Conservation (phyloP, 2,797 vertebrate species). For the Megaceryle alcyon region DNA sequence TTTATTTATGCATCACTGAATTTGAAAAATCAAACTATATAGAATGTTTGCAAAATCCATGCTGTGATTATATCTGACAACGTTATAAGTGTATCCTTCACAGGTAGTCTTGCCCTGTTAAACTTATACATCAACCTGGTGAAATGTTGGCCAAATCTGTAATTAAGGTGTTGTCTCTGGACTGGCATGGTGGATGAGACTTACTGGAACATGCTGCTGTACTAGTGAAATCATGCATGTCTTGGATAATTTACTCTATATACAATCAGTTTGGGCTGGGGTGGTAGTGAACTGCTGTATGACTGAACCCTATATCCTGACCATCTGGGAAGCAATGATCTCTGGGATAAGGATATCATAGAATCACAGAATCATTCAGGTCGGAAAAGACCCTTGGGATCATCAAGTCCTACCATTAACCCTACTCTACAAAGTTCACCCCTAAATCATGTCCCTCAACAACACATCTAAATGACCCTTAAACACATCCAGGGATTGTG, state of each 20-base stretch:
- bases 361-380: too few species aligned
- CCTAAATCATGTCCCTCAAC: too few species aligned
- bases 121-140: neutral
- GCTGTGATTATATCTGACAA: neutral
- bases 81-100: neutral
- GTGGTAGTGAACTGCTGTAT: neutral
- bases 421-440: too few species aligned
- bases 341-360: neutral
- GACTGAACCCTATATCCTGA: rapidly evolving
- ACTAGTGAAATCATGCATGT: neutral
- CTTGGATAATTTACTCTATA: neutral
- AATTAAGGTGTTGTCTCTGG: neutral
- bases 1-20: neutral
- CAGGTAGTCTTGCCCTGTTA: neutral
- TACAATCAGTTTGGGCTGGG: neutral
- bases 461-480: too few species aligned
- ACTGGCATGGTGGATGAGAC: rapidly evolving
- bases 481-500: too few species aligned
- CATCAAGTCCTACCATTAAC: too few species aligned
- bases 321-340: neutral
- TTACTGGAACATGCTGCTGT: neutral
- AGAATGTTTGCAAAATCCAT: neutral
- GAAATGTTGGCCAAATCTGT: neutral
- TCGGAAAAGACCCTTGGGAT: too few species aligned
- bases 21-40: rapidly evolving